Evolutionary conservation across 2,113 vertebrate genomes (phyloP).

Genomic region (Tinamus guttatus): DNA sequence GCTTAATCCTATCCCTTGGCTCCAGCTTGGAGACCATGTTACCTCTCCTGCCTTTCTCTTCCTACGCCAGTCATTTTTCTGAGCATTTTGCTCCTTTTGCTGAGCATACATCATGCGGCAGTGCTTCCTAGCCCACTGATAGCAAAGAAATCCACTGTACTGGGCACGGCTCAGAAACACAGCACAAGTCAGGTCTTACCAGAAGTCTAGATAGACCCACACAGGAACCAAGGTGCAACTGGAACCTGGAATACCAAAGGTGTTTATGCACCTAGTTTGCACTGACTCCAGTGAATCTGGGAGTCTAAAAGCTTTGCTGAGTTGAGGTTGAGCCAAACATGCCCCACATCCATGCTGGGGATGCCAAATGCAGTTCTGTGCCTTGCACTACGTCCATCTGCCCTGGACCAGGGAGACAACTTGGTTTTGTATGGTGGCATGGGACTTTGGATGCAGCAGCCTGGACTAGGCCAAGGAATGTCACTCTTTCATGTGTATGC

Average conservation of each 20-base stretch:
- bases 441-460: neutral
- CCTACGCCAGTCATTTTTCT: neutral
- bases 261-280: neutral
- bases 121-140: neutral
- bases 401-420: rapidly evolving
- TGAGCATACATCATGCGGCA: neutral
- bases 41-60: neutral
- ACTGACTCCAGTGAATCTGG: neutral
- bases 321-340: neutral
- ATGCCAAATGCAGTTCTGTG: neutral
- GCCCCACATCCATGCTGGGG: rapidly evolving
- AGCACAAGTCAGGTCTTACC: neutral
- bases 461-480: constrained; percentile 61
- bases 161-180: neutral
- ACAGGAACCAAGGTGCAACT: neutral
- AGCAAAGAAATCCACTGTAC: neutral
- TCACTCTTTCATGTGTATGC: constrained; percentile 51
- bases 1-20: neutral
- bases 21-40: neutral
- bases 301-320: neutral
- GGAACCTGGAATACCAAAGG: neutral
- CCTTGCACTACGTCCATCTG: rapidly evolving
- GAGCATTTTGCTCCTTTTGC: neutral
- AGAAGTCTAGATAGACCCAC: neutral
- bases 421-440: neutral